Conservation (phyloP, 2,113 vertebrate genomes). For the Apeltes quadracus region DNA sequence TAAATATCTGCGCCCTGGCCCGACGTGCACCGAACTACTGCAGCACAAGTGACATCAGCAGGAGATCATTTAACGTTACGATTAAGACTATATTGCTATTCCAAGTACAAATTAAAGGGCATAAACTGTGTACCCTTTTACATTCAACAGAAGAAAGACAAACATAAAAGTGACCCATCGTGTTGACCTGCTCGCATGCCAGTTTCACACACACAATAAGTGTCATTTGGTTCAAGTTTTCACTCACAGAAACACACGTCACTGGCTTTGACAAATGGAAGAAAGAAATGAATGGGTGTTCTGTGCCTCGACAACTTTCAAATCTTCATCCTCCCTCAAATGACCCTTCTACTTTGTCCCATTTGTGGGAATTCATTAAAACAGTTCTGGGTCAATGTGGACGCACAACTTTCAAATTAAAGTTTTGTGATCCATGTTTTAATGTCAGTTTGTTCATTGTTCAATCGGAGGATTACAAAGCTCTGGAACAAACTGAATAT, state of each 20-base stretch:
- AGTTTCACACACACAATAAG: conserved; percentile 53
- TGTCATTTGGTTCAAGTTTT: conserved; percentile 16
- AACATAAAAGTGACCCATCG: conserved; percentile 24
- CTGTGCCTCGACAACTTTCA: background rate
- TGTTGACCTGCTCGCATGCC: conserved; percentile 6
- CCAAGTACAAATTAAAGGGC: conserved; percentile 20
- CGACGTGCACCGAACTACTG: conserved; percentile 9
- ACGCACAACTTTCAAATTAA: background rate
- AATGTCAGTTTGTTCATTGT: background rate
- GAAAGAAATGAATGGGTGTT: background rate
- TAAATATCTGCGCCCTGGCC: background rate
- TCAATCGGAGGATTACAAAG: too few relatives aligned
- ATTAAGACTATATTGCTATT: conserved; percentile 28
- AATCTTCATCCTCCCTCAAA: conserved; percentile 2
- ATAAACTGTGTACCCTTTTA: conserved; percentile 15
- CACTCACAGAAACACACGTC: conserved; percentile 9
- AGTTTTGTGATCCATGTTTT: background rate
- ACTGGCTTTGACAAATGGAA: background rate
- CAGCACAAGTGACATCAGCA: conserved; percentile 32
- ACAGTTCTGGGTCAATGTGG: conserved; percentile 2
- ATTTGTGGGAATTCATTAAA: background rate
- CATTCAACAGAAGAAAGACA: conserved; percentile 43
- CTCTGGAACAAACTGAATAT: background rate
- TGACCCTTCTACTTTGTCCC: background rate
- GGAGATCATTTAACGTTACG: conserved; percentile 35